A percentile compares a stretch with the other conserved stretches of the same genome.
Evolutionary conservation across 2,888 invertebrate species (phyloP).

Genomic region (Xylota sylvarum): DNA sequence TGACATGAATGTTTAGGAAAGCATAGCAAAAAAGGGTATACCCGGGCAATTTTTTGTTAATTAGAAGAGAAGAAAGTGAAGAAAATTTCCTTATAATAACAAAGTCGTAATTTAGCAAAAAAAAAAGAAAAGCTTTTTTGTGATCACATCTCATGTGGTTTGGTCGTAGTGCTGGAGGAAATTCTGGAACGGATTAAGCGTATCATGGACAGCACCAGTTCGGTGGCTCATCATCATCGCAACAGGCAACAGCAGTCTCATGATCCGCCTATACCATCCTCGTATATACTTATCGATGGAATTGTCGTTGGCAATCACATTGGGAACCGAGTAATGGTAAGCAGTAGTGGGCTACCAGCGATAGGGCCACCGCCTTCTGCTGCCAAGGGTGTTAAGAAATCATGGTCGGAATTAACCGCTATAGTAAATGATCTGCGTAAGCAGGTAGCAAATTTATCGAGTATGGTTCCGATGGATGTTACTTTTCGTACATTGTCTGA

Average conservation of each 20-base stretch:
- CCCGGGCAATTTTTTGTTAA: neutral
- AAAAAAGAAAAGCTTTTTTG: conserved; percentile 29
- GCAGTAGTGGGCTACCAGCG: conserved; percentile 75
- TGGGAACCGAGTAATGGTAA: conserved; percentile 81
- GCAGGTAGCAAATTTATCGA: conserved; percentile 91
- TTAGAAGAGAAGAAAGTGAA: conserved; percentile 3
- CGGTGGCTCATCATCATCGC: conserved; percentile 78
- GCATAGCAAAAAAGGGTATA: conserved; percentile 1
- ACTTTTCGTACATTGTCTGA: conserved; percentile 92
- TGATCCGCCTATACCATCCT: conserved; percentile 81
- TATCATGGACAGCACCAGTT: conserved; percentile 76
- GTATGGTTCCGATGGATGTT: conserved; percentile 93
- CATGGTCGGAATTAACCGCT: conserved; percentile 92
- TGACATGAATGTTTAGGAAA: conserved; percentile 31
- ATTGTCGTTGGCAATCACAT: conserved; percentile 82
- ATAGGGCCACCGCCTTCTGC: conserved; percentile 49
- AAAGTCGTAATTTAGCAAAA: conserved; percentile 27
- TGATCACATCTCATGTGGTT: conserved; percentile 66
- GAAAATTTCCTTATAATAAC: conserved; percentile 16
- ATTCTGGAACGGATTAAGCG: conserved; percentile 74
- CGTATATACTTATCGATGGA: conserved; percentile 82
- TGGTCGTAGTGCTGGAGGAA: conserved; percentile 68
- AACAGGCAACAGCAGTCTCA: conserved; percentile 77
- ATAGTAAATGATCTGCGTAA: conserved; percentile 93
- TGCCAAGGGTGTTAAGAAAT: conserved; percentile 82